Base-by-base conservation (phyloP, 2,797 vertebrate species). In the Enteromius treurensis region DNA sequence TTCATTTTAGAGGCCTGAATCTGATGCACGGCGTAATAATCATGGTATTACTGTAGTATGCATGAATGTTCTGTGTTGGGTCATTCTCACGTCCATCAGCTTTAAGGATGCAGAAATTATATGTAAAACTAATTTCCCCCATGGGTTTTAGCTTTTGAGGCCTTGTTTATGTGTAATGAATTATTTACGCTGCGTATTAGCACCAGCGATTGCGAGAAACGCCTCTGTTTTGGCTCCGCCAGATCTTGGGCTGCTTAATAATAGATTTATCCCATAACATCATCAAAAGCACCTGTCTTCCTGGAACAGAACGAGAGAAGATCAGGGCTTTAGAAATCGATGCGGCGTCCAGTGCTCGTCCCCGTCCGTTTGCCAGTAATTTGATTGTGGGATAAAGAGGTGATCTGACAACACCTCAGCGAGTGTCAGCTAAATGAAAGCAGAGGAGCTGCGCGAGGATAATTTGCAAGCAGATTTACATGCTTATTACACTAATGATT, bases 401-500 rank as follows among this genome's bases (percentile, higher is more conserved):
- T 89, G 94, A 94, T 94, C 93, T 89, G 94, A 94, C 94, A 95
- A 94, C 93, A 90, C 95, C 94, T 94, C 92, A 90, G 90, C 53
- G 93, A 93, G 94, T 93, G 94, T 94, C 93, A 93, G 93, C 93
- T 93, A 95, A 95, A 97, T 96, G 95, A 96, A 96, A 96, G 95
- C 92, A 92, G 93, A 79, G 92, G 53, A 92, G 91, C 92, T 91
- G 93, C 94, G 94, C 92, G 92, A 93, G 92, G 93, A 95, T 97
- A 97, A 98, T 98, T 96, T 96, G 96, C 95, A 96, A 97, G 96
- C 97, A 97, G 96, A 97, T 98, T 97, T 97, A 94, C 96, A 96
- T 96, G 96, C 96, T 97, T 97, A 97, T 98, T 97, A 96, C 96
- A 96, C 96, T 97, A 97, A 98, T 96, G 97, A 98, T 97, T 96